A percentile compares a stretch with the other conserved stretches of the same genome.
These are phyloP conservation scores for Conger conger DNA, from an alignment of 2,113 vertebrate genomes.

Conservation along the genomic window DNA sequence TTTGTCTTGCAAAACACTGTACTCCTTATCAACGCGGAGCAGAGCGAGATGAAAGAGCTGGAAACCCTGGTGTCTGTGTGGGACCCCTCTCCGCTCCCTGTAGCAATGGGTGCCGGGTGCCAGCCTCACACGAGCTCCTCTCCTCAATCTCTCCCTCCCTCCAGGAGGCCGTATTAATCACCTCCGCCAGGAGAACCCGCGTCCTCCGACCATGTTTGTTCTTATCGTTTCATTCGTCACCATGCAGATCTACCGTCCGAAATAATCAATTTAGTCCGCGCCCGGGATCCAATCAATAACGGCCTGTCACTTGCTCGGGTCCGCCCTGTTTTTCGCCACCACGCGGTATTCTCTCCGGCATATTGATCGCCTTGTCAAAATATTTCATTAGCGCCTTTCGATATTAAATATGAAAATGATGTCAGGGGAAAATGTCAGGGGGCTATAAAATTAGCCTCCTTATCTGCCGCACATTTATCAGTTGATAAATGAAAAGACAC, in stretches of 20 bases:
- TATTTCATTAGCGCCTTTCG: slow-evolving; percentile 62
- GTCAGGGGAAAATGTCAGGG: slow-evolving; percentile 79
- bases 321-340: slow-evolving; percentile 35
- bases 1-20: slow-evolving; percentile 57
- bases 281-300: slow-evolving; percentile 41
- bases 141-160: slow-evolving; percentile 41
- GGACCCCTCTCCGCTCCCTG: slow-evolving; percentile 20
- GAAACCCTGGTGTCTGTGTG: slow-evolving; percentile 60
- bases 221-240: slow-evolving; percentile 47
- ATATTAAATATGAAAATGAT: slow-evolving; percentile 76
- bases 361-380: slow-evolving; percentile 42
- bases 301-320: slow-evolving; percentile 45
- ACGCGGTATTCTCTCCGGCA: slow-evolving; percentile 36
- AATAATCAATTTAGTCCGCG: slow-evolving; percentile 50
- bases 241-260: slow-evolving; percentile 54
- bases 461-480: slow-evolving; percentile 73
- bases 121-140: slow-evolving; percentile 45
- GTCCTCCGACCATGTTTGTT: slow-evolving; percentile 46
- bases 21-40: slow-evolving; percentile 69
- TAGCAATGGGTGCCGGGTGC: slow-evolving; percentile 13
- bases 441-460: slow-evolving; percentile 71
- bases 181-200: slow-evolving; percentile 44
- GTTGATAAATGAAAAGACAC: slow-evolving; percentile 77
- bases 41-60: slow-evolving; percentile 70
- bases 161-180: slow-evolving; percentile 63